phyloP scores from a whole-genome alignment of 2,888 invertebrate genomes.

The Drosophila fungiperda region DNA sequence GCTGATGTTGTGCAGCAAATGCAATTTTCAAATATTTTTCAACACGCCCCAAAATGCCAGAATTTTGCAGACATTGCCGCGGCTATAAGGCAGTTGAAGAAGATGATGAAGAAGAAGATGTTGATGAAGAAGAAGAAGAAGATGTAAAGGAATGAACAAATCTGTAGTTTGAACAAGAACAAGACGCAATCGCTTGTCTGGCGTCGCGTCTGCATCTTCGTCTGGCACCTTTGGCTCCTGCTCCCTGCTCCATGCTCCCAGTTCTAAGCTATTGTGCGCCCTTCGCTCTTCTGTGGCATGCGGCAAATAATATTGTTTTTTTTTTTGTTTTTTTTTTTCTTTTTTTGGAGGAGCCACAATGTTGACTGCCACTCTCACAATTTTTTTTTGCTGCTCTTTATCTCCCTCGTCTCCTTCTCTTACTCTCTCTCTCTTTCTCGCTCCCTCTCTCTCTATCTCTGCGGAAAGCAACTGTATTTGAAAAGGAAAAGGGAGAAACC shows the following conservation, averaged over 20 bases:
- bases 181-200: conserved; percentile 40
- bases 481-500: conserved; percentile 84
- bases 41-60: conserved; percentile 37
- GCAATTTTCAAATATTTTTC: conserved; percentile 58
- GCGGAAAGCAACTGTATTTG: conserved; percentile 84
- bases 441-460: neutral
- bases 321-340: neutral
- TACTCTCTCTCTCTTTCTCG: neutral
- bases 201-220: conserved; percentile 26
- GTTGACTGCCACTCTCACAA: conserved; percentile 10
- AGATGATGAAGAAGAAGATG: neutral
- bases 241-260: neutral
- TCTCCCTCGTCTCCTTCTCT: neutral
- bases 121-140: neutral
- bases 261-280: conserved; percentile 1
- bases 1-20: conserved; percentile 29
- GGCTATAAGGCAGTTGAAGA: neutral
- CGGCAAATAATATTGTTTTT: conserved; percentile 25
- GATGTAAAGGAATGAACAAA: neutral
- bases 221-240: conserved; percentile 5
- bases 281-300: conserved; percentile 24
- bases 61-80: conserved; percentile 16
- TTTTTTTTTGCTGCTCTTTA: conserved; percentile 1
- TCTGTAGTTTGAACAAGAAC: neutral
- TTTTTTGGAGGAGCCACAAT: conserved; percentile 15